Evolutionary conservation across 2,113 vertebrate genomes (phyloP), one percentile per base, ranked within the genome.

Genomic region (Sturnus vulgaris): DNA sequence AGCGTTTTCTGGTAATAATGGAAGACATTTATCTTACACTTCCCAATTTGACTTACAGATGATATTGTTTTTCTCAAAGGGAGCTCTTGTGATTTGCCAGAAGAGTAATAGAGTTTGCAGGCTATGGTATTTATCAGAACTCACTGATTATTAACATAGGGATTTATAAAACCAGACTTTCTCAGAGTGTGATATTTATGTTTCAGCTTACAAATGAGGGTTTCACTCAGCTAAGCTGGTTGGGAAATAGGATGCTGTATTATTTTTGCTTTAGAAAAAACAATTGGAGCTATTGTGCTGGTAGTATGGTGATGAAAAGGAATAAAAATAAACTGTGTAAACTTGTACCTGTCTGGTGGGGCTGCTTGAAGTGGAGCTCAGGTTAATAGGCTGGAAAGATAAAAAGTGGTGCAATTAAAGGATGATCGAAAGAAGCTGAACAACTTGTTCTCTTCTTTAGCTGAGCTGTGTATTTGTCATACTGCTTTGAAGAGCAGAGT

Each of bases 11-110:
- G 27, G 71, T 83, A 93, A 86, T 86, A 89, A 93, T 64, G 57
- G 40, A 71, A 75, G 65, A 63, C 55, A 64, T 82, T 91, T 90
- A 78, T 93, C 94, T 93, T 93, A 12, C 10, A 14, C 59, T 92
- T 95, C 30, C 37, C 64, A 59, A 73, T 92, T 63, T 93, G 77
- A 78, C 47, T 94, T 95, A 88, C 69, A 77, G 83, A 95, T 91
- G 5, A 89, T 92, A 92, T 27, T 91, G 61, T 85, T 93, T 94
- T 85, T 93, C 84, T 91, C 78, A 47, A 82, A 95, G 46, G 69
- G 72, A 72, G 25, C 37, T 75, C 35, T 78, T 65, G 50, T 89
- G 60, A 89, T 91, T 85, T 95, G 82, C 57, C 46, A 35, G 78
- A 79, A 82, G 89, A 87, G 21, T 92, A 86, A 87, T 77, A 75